phyloP scores from a whole-genome alignment of 2,888 invertebrate species.

The Trichogramma dendrolimi region DNA sequence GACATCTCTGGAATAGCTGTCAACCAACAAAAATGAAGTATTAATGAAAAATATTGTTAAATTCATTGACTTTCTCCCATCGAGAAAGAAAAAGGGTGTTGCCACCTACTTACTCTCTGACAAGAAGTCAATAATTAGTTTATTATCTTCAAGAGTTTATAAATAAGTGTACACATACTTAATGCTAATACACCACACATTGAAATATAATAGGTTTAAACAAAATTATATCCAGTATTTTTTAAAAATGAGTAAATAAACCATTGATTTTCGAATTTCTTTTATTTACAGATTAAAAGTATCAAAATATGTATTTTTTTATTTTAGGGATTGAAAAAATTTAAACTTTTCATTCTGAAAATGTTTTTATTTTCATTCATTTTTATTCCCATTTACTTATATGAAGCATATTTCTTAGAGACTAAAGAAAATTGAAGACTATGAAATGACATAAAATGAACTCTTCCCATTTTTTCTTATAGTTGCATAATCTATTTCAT shows the following conservation, averaged over 20 bases:
- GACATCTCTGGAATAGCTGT: conserved; percentile 93
- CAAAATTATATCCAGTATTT: background rate
- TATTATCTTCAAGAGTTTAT: conserved; percentile 14
- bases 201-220: too few relatives aligned
- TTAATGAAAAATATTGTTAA: conserved; percentile 7
- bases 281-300: too few relatives aligned
- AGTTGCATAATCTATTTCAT: too few relatives aligned
- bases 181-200: conserved; percentile 13
- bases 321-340: too few relatives aligned
- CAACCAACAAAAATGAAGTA: conserved; percentile 43
- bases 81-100: conserved; percentile 16
- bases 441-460: conserved; percentile 48
- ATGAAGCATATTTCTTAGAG: conserved; percentile 37
- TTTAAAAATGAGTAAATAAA: conserved; percentile 39
- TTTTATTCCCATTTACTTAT: conserved; percentile 25
- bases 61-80: conserved; percentile 13
- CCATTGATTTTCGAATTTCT: too few relatives aligned
- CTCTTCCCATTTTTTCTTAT: conserved; percentile 10
- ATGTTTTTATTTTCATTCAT: conserved; percentile 36
- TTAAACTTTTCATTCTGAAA: conserved; percentile 32
- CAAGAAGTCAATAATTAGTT: conserved; percentile 21
- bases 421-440: conserved; percentile 46
- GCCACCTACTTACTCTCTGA: conserved; percentile 29
- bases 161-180: conserved; percentile 18
- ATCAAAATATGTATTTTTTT: too few relatives aligned